Base-by-base conservation (phyloP, 1,140 invertebrate genomes). In the Trichomalopsis sarcophagae region DNA sequence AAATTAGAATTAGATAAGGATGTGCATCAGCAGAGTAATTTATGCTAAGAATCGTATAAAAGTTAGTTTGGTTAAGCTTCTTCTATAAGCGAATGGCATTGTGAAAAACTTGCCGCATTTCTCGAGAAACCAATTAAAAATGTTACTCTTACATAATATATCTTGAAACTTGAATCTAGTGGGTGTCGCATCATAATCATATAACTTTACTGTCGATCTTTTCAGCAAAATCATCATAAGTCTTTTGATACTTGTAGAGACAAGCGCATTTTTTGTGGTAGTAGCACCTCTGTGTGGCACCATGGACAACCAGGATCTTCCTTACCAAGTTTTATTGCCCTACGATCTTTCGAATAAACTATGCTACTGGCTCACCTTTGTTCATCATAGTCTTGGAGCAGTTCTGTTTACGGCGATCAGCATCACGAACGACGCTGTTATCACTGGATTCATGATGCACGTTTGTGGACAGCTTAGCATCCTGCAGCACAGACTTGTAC, bases 311-410 rank as follows among this genome's bases (percentile, higher is more conserved):
- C 73, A 30, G 23, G 33, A 84, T 30, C 40, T 85, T 10, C 66
- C 75, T 14, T 84, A 84, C 10, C 74, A 84, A 75, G 84, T 84
- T 11, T 47, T 80, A 5, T 30, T 84, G 66, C 84, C 84, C 17
- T 84, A 84, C 21, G 69, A 81, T 47, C 6, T 81, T 13, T 74
- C 66, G 1, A 74, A 50, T 10, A 23, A 4, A 0, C 6, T 74
- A 2, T 2, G 75, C 11, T 84, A 44, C 27, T 80, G 69, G 36
- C 33, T 84, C 9, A 80, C 84, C 11, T 84, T 55, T 75, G 17
- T 66, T 55, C 84, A 84, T 44, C 84, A 84, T 17, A 66, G 47
- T 11, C 11, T 84, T 30, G 69, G 47, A 4, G 68, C 69, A 14
- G 11, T 81, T 14, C 10, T 66, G 1, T 71, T 79, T 10, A 73